Percentiles rank a stretch among this genome's conserved stretches.
Conservation (phyloP, 2,888 invertebrate species). For the Lymantria monacha region DNA sequence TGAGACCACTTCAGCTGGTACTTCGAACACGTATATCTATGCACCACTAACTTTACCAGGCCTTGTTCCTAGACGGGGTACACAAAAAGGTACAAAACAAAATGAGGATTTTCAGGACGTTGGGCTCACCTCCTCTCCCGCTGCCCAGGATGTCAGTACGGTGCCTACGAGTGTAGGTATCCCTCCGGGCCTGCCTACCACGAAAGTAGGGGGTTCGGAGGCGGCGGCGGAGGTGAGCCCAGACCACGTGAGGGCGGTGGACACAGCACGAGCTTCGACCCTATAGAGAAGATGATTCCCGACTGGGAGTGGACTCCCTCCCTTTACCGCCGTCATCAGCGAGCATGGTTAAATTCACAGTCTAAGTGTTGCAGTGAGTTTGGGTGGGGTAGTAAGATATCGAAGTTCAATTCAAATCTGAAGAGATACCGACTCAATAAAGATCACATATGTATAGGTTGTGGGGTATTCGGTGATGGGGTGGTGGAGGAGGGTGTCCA, state of each 20-base stretch:
- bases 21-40: too few relatives aligned
- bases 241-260: not conserved
- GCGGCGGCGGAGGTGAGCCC: not conserved
- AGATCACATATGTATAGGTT: too few relatives aligned
- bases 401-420: too few relatives aligned
- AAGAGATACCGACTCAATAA: too few relatives aligned
- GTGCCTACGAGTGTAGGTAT: not conserved
- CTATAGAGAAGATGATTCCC: not conserved
- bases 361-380: not conserved
- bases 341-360: not conserved
- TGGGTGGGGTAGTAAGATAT: not conserved
- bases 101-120: not conserved
- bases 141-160: not conserved
- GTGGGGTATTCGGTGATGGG: too few relatives aligned
- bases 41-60: not conserved
- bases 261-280: not conserved
- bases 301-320: not conserved
- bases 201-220: not conserved
- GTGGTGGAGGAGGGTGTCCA: too few relatives aligned
- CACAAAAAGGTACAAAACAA: too few relatives aligned
- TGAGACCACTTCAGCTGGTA: too few relatives aligned
- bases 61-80: too few relatives aligned
- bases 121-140: not conserved
- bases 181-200: not conserved
- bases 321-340: not conserved